A percentile compares a stretch with the other conserved stretches of the same genome.
Conservation (phyloP, 2,797 vertebrate species). For the Garrulus glandarius region DNA sequence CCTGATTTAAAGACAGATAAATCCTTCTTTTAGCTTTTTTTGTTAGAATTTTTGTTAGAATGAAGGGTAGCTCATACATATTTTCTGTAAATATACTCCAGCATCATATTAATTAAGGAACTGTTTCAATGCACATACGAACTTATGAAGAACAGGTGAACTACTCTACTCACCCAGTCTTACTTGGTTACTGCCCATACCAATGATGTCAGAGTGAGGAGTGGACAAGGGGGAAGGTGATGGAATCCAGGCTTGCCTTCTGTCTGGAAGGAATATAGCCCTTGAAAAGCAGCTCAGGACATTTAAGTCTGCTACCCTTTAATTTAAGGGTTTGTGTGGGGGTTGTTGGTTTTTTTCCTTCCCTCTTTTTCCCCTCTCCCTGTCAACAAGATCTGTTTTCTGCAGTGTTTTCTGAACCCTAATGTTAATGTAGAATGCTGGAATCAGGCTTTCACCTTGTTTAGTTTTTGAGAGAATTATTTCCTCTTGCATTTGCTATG, state of each 20-base stretch:
- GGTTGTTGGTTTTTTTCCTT: rapidly evolving
- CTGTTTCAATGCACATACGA: neutral
- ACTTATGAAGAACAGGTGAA: neutral
- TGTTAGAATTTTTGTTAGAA: neutral
- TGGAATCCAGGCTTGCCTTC: neutral
- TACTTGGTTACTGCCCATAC: neutral
- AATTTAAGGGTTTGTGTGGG: rapidly evolving
- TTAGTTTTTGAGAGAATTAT: slow-evolving; percentile 42
- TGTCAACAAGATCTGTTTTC: neutral
- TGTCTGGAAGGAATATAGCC: neutral
- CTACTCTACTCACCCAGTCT: neutral
- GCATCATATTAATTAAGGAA: neutral
- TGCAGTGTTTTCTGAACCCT: neutral
- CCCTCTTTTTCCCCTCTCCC: rapidly evolving
- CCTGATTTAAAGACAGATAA: neutral
- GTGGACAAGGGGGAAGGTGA: neutral
- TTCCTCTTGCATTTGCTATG: slow-evolving; percentile 35
- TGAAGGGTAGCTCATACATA: neutral
- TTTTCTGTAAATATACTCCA: neutral
- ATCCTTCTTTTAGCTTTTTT: neutral
- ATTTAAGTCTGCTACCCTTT: neutral
- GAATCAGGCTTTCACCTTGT: slow-evolving; percentile 13
- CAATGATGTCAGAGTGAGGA: neutral
- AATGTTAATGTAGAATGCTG: neutral
- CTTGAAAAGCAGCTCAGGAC: neutral